These are phyloP conservation scores for Epizoanthus ramosus DNA, from an alignment of 92 coral and sea anemone genomes.

Conservation along the genomic window DNA sequence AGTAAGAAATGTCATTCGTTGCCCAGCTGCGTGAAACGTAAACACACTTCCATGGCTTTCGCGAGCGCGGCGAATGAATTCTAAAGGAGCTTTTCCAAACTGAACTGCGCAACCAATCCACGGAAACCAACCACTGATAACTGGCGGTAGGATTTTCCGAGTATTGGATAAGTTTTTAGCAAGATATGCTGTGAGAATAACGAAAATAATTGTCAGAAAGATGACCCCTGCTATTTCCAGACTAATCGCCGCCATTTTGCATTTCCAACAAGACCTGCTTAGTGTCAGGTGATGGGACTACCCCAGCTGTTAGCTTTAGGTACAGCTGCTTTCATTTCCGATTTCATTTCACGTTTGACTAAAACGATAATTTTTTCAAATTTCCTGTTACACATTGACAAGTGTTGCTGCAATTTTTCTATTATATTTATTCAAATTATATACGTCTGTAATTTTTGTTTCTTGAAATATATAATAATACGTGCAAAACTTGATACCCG, in stretches of 20 bases:
- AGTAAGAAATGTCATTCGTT: conserved; percentile 57
- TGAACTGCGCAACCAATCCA: conserved; percentile 64
- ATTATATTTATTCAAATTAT: too few relatives aligned
- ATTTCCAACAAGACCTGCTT: too few relatives aligned
- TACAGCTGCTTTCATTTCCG: too few relatives aligned
- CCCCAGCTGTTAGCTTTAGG: too few relatives aligned
- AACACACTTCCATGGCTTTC: conserved; percentile 41
- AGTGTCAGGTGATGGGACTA: too few relatives aligned
- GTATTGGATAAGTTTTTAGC: not conserved
- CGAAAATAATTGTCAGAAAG: not conserved
- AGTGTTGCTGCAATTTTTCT: too few relatives aligned
- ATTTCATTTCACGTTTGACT: too few relatives aligned
- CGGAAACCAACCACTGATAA: conserved; percentile 60
- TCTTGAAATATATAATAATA: too few relatives aligned
- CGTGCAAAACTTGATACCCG: not conserved
- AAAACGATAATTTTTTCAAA: too few relatives aligned
- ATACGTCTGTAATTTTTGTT: too few relatives aligned
- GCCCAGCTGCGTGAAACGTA: conserved; percentile 49
- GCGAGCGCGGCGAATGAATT: conserved; percentile 35
- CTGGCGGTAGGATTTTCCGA: conserved; percentile 35
- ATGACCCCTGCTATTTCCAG: not conserved
- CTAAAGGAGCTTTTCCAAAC: conserved; percentile 54
- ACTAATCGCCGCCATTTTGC: not conserved
- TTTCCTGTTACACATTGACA: too few relatives aligned
- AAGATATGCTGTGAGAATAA: not conserved